phyloP scores from a whole-genome alignment of 2,888 invertebrate genomes.

The Dryococelus australis region DNA sequence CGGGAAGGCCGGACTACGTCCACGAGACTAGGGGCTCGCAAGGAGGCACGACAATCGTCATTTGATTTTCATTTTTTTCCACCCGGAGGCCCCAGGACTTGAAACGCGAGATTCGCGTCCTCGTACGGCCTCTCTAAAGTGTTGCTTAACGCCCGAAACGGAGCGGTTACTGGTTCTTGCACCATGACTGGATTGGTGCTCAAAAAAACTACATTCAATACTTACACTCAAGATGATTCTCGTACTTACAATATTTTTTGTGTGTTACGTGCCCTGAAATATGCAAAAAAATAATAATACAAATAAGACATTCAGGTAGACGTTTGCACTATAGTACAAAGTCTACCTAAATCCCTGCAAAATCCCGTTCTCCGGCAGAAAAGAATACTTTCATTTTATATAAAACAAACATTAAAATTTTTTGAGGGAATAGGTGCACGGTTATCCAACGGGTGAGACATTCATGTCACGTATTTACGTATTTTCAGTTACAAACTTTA shows the following conservation, averaged over 20 bases:
- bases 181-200: neutral
- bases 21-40: neutral
- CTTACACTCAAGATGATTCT: neutral
- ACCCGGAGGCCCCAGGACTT: neutral
- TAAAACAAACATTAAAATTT: neutral
- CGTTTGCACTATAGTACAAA: conserved; percentile 17
- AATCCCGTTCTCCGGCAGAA: neutral
- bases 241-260: neutral
- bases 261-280: neutral
- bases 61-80: neutral
- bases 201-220: neutral
- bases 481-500: neutral
- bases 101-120: neutral
- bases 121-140: neutral
- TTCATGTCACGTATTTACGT: neutral
- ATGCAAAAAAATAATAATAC: neutral
- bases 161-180: neutral
- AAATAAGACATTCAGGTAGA: neutral
- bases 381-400: conserved; percentile 25
- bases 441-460: neutral
- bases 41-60: neutral
- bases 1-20: neutral
- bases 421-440: neutral
- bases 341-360: neutral
- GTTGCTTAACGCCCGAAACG: neutral